Percentiles rank a stretch among this genome's conserved stretches.
phyloP scores from a whole-genome alignment of 2,113 vertebrate genomes.

The Seriola quinqueradiata region DNA sequence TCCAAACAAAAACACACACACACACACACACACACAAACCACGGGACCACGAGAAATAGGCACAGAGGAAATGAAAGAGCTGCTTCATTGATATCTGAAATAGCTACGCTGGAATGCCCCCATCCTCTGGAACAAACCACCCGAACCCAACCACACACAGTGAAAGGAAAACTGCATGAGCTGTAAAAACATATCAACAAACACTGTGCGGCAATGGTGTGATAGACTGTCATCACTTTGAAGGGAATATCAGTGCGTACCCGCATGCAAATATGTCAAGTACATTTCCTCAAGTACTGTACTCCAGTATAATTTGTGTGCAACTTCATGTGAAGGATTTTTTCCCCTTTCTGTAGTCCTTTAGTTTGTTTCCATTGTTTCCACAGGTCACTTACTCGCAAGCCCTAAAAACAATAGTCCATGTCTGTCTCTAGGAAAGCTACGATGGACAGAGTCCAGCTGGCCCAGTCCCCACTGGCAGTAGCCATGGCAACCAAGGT shows the following conservation, averaged over 20 bases:
- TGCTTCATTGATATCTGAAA: constrained; percentile 52
- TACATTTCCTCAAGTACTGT: background rate
- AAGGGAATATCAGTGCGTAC: background rate
- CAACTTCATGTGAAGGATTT: too few relatives aligned
- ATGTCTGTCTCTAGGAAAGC: too few relatives aligned
- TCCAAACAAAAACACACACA: background rate
- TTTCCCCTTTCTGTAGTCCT: too few relatives aligned
- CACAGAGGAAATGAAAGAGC: constrained; percentile 64
- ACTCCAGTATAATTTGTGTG: background rate
- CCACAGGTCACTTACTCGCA: too few relatives aligned
- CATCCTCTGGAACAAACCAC: constrained; percentile 4
- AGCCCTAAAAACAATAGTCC: too few relatives aligned
- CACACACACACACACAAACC: background rate
- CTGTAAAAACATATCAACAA: background rate
- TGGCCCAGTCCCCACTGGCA: too few relatives aligned
- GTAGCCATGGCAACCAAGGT: too few relatives aligned
- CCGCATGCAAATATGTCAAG: background rate
- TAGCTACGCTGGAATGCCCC: constrained; percentile 9
- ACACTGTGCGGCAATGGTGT: background rate
- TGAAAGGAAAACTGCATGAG: background rate
- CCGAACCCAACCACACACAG: background rate
- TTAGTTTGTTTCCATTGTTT: too few relatives aligned
- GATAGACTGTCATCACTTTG: background rate
- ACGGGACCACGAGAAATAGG: background rate
- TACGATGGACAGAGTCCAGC: too few relatives aligned